Base-by-base conservation (phyloP, 2,113 vertebrate species). In the Tamias sibiricus region DNA sequence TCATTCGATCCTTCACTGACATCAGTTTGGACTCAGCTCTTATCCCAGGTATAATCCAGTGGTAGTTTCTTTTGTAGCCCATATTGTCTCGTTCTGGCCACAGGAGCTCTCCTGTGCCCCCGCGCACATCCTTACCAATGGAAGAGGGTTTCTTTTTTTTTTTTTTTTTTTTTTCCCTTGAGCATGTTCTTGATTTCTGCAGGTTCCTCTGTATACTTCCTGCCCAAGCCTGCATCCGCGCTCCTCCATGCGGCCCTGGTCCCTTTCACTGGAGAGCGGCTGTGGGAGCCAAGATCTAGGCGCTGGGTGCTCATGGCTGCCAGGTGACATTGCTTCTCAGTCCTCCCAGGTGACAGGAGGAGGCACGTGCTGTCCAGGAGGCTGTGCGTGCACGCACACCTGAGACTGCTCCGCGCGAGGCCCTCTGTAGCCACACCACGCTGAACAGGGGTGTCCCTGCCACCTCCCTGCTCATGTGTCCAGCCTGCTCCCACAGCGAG, bases 231-330 rank as follows among this genome's bases (percentile, higher is more conserved):
- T 62, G 40, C 57, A 12, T 49, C 40, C 1, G 30, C 8, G 4
- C 32, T 59, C 47, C 64, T 82, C 44, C 28, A 28, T 40, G 71
- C 26, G 40, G 7, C 20, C 12, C 74, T 32, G 68, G n/a, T 44
- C 35, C 30, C 40, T 59, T 40, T 40, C 28, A 4, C n/a, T 52
- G 22, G 35, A 74, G 42, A 68, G 49, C 2, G n/a, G 54, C 28
- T 1, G 13, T 19, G 4, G 68, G 72, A 54, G 22, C 35, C 77
- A 52, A 62, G 85, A 2, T 32, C 62, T 82, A 87, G 8, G 1
- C 35, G 4, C 12, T 6, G 19, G 30, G 5, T 37, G 40, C 32
- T n/a, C 3, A 4, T 4, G 1, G n/a, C 22, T 52, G 0, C 10
- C 2, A 7, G 32, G 28, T 24, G 6, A 52, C 14, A 12, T 16